phyloP scores from a whole-genome alignment of 2,113 vertebrate genomes.

The Rhinoptilus africanus region DNA sequence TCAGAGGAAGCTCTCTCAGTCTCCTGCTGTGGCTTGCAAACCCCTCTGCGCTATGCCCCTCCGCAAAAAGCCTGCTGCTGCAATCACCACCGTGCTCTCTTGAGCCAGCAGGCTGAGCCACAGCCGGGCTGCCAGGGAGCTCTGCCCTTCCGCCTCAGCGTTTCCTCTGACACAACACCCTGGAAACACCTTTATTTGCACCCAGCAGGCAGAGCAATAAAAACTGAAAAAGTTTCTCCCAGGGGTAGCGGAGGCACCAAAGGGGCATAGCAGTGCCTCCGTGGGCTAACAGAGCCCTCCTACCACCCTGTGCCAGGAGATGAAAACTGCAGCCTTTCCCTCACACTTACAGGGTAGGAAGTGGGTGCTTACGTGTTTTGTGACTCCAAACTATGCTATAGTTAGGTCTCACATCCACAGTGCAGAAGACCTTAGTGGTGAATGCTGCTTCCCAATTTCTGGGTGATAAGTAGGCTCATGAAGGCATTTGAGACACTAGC shows the following conservation, averaged over 20 bases:
- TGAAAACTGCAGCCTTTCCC: not conserved
- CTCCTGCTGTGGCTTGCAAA: not conserved
- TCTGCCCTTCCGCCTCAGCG: fast-evolving
- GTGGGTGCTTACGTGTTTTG: not conserved
- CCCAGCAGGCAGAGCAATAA: not conserved
- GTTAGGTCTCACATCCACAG: not conserved
- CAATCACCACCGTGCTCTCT: not conserved
- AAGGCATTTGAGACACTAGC: not conserved
- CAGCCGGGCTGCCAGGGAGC: not conserved
- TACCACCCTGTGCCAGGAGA: too few species aligned
- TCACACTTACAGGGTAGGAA: too few species aligned
- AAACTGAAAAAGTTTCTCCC: not conserved
- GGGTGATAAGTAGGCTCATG: not conserved
- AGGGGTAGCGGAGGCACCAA: not conserved
- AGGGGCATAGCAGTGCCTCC: not conserved
- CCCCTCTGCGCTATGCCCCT: not conserved
- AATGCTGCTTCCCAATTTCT: not conserved
- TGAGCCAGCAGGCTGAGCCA: not conserved
- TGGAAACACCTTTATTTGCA: not conserved
- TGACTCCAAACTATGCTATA: not conserved
- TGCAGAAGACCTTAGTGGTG: not conserved
- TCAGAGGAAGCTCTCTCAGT: not conserved
- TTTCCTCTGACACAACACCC: not conserved
- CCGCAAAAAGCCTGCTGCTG: not conserved
- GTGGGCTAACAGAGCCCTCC: not conserved